These are phyloP conservation scores for Amblyraja radiata DNA, from an alignment of 2,797 vertebrate species.

Conservation along the genomic window DNA sequence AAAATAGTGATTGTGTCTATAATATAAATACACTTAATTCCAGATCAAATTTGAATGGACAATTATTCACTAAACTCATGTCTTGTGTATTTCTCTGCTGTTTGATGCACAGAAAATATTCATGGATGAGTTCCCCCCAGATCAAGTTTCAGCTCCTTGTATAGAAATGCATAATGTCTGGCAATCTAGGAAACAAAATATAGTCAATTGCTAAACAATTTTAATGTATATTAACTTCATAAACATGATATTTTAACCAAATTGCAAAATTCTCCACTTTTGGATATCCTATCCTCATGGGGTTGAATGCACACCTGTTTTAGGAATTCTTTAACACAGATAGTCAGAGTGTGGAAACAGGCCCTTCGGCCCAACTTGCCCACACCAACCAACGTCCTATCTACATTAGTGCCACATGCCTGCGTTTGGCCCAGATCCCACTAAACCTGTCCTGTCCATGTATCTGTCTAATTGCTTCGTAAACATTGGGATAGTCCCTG, in stretches of 20 bases:
- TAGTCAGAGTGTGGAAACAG: too few relatives aligned
- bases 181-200: conserved; percentile 64
- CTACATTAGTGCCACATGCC: too few relatives aligned
- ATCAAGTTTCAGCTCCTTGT: conserved; percentile 67
- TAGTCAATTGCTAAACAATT: conserved; percentile 51
- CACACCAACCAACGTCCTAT: too few relatives aligned
- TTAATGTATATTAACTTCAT: neutral
- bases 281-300: too few relatives aligned
- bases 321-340: too few relatives aligned
- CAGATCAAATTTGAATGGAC: neutral
- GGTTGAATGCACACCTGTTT: neutral
- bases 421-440: too few relatives aligned
- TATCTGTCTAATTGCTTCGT: too few relatives aligned
- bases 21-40: neutral
- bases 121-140: conserved; percentile 1
- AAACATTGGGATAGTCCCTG: too few relatives aligned
- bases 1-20: neutral
- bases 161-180: conserved; percentile 78
- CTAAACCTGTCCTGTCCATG: too few relatives aligned
- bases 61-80: neutral
- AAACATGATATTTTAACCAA: neutral
- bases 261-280: neutral
- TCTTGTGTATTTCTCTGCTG: neutral
- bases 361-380: too few relatives aligned
- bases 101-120: neutral